Base-by-base conservation (phyloP, 2,888 invertebrate genomes). In the Stenotaenia linearis region DNA sequence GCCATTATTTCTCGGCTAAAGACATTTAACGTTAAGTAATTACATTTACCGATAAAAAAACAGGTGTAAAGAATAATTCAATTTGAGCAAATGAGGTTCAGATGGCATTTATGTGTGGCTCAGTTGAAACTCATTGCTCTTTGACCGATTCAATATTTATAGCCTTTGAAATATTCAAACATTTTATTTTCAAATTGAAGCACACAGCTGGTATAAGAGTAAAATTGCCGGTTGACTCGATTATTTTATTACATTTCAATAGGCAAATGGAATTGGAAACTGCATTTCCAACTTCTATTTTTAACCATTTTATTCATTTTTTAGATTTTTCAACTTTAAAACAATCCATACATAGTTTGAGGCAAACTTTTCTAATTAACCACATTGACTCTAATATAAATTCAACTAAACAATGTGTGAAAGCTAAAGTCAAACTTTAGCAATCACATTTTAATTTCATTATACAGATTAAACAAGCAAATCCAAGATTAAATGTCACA, bases 121-220 rank as follows among this genome's bases (percentile, higher is more conserved):
- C 6, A 10, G 25, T 28, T 69, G 25, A 23, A 23, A 28, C 25
- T 69, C 12, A n/a, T 10, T 12, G 69, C 28, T 28, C 12, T 69
- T 69, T 23, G 69, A 69, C 69, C 10, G 25, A 69, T 69, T 69
- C 69, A 69, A 69, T 28, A 69, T 69, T 69, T 69, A 69, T 69
- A 12, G 15, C 69, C 10, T 5, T 28, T 69, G 10, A 69, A 69
- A 69, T 69, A 69, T 69, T 69, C 69, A 69, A 69, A 69, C 25
- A 28, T 28, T 69, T 69, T 69, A 69, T 28, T 69, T 69, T 69
- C 69, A 69, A 28, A 28, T 69, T 28, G 69, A 69, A 69, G 69
- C 69, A 69, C 69, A 69, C 69, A 69, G 69, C 69, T 69, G 69
- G 69, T 28, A 69, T 15, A 28, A 69, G 69, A 69, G 69, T 69